These are phyloP conservation scores for Drosophila kohkoa DNA, from an alignment of 1,140 invertebrate species.

Conservation along the genomic window DNA sequence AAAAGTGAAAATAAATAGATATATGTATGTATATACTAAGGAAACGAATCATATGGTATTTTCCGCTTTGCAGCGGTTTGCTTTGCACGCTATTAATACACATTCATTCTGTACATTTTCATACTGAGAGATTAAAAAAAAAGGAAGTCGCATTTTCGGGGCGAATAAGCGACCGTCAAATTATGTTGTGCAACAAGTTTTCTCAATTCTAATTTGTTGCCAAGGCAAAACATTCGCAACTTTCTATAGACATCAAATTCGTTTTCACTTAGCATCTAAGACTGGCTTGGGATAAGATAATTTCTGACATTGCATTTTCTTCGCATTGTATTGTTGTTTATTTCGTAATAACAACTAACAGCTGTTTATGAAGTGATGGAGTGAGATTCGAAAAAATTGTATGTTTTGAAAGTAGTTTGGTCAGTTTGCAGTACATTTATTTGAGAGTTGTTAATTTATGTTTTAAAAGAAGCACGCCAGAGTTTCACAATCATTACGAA, in stretches of 20 bases:
- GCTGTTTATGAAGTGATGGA: constrained; percentile 37
- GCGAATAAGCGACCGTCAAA: constrained; percentile 62
- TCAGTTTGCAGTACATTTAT: constrained; percentile 12
- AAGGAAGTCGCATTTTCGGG: constrained; percentile 38
- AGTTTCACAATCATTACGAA: neutral
- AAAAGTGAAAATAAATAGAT: constrained; percentile 15
- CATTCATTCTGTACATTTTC: neutral
- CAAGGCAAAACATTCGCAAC: constrained; percentile 36
- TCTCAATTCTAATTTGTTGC: constrained; percentile 11
- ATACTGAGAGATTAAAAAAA: constrained; percentile 19
- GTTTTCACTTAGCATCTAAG: constrained; percentile 29
- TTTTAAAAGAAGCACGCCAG: neutral
- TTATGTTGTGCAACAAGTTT: constrained; percentile 78
- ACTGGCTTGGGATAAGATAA: constrained; percentile 75
- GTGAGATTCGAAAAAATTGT: constrained; percentile 8
- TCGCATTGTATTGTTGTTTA: constrained; percentile 22
- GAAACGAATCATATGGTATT: constrained; percentile 21
- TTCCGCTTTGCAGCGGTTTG: constrained; percentile 29
- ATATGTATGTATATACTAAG: neutral
- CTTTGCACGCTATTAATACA: constrained; percentile 26
- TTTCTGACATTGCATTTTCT: constrained; percentile 69
- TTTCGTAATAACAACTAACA: constrained; percentile 43
- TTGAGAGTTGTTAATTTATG: neutral
- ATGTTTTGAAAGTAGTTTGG: constrained; percentile 66
- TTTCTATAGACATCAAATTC: constrained; percentile 19